These are phyloP conservation scores for Oncorhynchus nerka DNA, from an alignment of 2,113 vertebrate genomes.

Conservation along the genomic window DNA sequence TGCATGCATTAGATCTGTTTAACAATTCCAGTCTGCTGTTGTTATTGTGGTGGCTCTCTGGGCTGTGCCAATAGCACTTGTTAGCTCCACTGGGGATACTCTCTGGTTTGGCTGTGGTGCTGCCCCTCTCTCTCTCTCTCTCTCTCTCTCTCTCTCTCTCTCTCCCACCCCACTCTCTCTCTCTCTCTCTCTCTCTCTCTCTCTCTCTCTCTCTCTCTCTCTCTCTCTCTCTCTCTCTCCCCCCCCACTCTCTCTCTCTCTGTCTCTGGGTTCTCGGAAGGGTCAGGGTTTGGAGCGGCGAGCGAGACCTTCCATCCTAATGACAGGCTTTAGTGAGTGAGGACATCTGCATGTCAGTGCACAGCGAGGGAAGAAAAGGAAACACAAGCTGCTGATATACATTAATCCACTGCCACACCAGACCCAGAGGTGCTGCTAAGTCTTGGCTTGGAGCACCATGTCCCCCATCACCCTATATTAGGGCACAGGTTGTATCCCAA, in stretches of 20 bases:
- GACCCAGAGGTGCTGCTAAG: constrained; percentile 23
- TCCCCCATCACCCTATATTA: constrained; percentile 23
- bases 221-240: too few relatives aligned
- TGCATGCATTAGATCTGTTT: constrained; percentile 66
- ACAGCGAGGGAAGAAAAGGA: constrained; percentile 7
- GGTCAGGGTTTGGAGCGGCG: not conserved
- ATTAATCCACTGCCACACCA: constrained; percentile 51
- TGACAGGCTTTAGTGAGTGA: constrained; percentile 40
- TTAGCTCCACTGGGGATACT: not conserved
- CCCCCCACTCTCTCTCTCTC: too few relatives aligned
- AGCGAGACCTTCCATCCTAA: constrained; percentile 48
- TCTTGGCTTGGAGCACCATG: constrained; percentile 32
- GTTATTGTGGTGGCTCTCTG: constrained; percentile 47
- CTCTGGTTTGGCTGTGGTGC: constrained; percentile 25
- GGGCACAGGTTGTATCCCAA: not conserved
- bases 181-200: too few relatives aligned
- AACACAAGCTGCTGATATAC: constrained; percentile 21
- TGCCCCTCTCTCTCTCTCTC: not conserved
- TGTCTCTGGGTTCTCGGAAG: not conserved
- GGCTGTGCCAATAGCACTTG: constrained; percentile 36
- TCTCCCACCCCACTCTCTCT: too few relatives aligned
- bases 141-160: too few relatives aligned
- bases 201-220: too few relatives aligned
- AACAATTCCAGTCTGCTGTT: constrained; percentile 56
- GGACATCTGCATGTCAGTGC: constrained; percentile 41